Conservation (phyloP, 2,797 vertebrate species). For the Hoplostethus atlanticus region DNA sequence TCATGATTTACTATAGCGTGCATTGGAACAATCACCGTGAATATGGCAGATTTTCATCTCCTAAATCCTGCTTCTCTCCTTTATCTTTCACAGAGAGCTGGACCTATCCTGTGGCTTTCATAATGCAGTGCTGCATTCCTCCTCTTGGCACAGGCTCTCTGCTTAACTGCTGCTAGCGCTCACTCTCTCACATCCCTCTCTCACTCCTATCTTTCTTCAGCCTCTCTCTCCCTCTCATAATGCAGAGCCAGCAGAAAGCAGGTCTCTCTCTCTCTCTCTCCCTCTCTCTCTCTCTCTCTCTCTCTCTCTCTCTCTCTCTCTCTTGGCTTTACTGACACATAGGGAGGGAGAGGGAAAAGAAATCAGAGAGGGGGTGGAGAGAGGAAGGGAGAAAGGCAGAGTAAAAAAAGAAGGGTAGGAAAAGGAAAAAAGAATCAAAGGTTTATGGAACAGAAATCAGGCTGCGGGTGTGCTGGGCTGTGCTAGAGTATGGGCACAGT, state of each 20-base stretch:
- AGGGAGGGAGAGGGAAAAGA: slow-evolving; percentile 65
- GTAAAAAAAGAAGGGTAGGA: slow-evolving; percentile 52
- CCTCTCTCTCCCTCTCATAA: slow-evolving; percentile 80
- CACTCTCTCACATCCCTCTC: slow-evolving; percentile 68
- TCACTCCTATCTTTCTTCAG: slow-evolving; percentile 61
- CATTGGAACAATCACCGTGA: slow-evolving; percentile 10
- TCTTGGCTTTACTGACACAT: slow-evolving; percentile 78
- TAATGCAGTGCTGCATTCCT: slow-evolving; percentile 87
- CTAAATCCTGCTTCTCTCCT: slow-evolving; percentile 47
- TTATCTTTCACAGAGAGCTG: slow-evolving; percentile 55
- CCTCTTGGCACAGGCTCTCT: slow-evolving; percentile 84
- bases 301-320: slow-evolving; percentile 31
- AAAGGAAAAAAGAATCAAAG: slow-evolving; percentile 62
- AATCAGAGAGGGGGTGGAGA: slow-evolving; percentile 72
- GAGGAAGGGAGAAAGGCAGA: slow-evolving; percentile 53
- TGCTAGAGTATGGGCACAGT: slow-evolving; percentile 51
- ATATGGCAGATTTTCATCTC: slow-evolving; percentile 40
- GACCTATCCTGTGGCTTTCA: slow-evolving; percentile 80
- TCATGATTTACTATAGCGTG: slow-evolving; percentile 23
- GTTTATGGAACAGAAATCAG: slow-evolving; percentile 61
- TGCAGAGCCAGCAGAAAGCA: slow-evolving; percentile 86
- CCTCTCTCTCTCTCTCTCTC: slow-evolving; percentile 28
- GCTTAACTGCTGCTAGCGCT: slow-evolving; percentile 84
- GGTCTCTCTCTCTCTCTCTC: slow-evolving; percentile 63
- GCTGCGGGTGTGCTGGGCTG: slow-evolving; percentile 53